Percentiles rank a stretch among this genome's conserved stretches.
These are phyloP conservation scores for Sapayoa aenigma DNA, from an alignment of 2,113 vertebrate species.

Conservation along the genomic window DNA sequence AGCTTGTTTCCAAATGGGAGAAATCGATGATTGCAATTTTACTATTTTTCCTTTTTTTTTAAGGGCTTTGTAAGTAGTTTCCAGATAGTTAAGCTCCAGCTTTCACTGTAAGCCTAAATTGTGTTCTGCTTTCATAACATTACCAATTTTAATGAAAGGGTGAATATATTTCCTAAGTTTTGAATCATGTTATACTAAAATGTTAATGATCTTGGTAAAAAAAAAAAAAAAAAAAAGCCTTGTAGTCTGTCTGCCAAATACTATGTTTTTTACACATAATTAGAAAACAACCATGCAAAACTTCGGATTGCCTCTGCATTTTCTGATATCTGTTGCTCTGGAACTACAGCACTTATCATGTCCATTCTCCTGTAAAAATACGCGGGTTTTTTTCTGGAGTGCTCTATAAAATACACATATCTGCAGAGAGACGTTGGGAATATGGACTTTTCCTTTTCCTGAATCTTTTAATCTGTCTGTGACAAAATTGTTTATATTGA, in stretches of 20 bases:
- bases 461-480: neutral
- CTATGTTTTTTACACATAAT: neutral
- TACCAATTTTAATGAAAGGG: slow-evolving; percentile 21
- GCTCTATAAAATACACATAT: neutral
- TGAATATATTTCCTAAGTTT: slow-evolving; percentile 14
- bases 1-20: slow-evolving; percentile 14
- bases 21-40: slow-evolving; percentile 12
- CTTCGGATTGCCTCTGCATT: neutral
- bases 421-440: neutral
- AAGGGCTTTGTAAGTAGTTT: slow-evolving; percentile 54
- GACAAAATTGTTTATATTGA: neutral
- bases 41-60: neutral
- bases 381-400: neutral
- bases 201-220: neutral
- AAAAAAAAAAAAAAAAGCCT: neutral
- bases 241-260: slow-evolving; percentile 32
- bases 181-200: neutral
- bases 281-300: neutral
- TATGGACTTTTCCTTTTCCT: neutral
- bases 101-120: neutral
- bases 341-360: neutral
- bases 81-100: slow-evolving; percentile 14
- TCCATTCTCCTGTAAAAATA: neutral
- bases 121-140: slow-evolving; percentile 34
- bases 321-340: neutral